Percentiles rank a stretch among this genome's conserved stretches.
Evolutionary conservation across 2,888 invertebrate genomes (phyloP).

Genomic region (Calliopum simillimum): DNA sequence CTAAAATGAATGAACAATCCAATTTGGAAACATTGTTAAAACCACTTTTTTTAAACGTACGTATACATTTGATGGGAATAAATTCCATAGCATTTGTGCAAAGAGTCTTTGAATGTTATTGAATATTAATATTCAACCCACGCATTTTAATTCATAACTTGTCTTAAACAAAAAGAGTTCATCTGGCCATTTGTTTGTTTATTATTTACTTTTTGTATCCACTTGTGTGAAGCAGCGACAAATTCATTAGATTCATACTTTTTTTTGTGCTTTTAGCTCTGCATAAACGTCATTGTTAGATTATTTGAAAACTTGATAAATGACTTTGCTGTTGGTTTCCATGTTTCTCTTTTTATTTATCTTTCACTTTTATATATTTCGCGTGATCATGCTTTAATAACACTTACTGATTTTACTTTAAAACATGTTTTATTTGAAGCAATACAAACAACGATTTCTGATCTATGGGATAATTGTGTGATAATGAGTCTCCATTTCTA

Average conservation of each 20-base stretch:
- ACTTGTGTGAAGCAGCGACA: not conserved
- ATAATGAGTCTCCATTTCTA: too few species aligned
- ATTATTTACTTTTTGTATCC: not conserved
- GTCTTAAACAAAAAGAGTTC: not conserved
- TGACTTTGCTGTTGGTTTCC: too few species aligned
- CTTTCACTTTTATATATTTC: too few species aligned
- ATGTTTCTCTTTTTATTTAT: too few species aligned
- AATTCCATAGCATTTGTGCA: not conserved
- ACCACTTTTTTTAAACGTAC: not conserved
- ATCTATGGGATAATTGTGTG: too few species aligned
- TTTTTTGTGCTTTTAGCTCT: not conserved
- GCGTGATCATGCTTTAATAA: too few species aligned
- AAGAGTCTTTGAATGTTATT: not conserved
- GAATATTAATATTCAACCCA: not conserved
- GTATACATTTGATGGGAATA: not conserved
- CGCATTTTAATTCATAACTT: conserved; percentile 4
- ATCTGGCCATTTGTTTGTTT: conserved; percentile 10
- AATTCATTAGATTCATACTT: not conserved
- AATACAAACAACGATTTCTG: too few species aligned
- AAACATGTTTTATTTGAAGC: too few species aligned
- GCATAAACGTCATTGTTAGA: not conserved
- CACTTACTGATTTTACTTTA: too few species aligned
- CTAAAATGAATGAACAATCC: too few species aligned
- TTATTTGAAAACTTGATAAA: too few species aligned
- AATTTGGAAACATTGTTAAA: not conserved